These are phyloP conservation scores for Apeltes quadracus DNA, from an alignment of 2,113 vertebrate species.

Conservation along the genomic window DNA sequence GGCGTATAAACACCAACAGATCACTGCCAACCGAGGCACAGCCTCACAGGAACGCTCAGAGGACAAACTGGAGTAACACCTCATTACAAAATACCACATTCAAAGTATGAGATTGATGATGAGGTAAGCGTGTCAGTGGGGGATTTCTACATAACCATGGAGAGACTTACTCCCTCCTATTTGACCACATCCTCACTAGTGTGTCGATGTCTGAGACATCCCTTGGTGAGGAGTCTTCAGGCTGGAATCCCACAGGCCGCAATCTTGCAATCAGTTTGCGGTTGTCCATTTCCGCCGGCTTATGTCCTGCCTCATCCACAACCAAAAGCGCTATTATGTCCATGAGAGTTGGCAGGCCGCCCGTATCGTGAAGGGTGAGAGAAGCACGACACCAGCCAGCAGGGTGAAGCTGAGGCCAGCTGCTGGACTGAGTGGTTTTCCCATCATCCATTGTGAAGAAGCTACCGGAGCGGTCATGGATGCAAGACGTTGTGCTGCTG, in stretches of 20 bases:
- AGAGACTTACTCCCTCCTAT: conserved; percentile 28
- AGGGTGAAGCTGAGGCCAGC: conserved; percentile 58
- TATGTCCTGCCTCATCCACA: conserved; percentile 60
- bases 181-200: conserved; percentile 41
- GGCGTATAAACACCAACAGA: conserved; percentile 39
- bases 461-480: not conserved
- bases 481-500: conserved; percentile 8
- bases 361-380: conserved; percentile 53
- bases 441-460: not conserved
- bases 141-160: conserved; percentile 16
- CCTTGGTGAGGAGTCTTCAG: conserved; percentile 41
- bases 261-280: conserved; percentile 69
- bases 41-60: conserved; percentile 20
- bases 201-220: conserved; percentile 55
- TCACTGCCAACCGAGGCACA: conserved; percentile 17
- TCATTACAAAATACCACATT: conserved; percentile 30
- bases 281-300: conserved; percentile 59
- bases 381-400: conserved; percentile 32
- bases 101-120: conserved; percentile 40
- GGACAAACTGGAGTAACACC: conserved; percentile 15
- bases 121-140: conserved; percentile 14
- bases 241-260: conserved; percentile 65
- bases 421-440: conserved; percentile 28
- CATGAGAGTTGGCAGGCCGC: conserved; percentile 61
- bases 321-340: conserved; percentile 60